Base-by-base conservation (phyloP, 35 echinoderm and acorn worm species). In the Acanthaster planci region DNA sequence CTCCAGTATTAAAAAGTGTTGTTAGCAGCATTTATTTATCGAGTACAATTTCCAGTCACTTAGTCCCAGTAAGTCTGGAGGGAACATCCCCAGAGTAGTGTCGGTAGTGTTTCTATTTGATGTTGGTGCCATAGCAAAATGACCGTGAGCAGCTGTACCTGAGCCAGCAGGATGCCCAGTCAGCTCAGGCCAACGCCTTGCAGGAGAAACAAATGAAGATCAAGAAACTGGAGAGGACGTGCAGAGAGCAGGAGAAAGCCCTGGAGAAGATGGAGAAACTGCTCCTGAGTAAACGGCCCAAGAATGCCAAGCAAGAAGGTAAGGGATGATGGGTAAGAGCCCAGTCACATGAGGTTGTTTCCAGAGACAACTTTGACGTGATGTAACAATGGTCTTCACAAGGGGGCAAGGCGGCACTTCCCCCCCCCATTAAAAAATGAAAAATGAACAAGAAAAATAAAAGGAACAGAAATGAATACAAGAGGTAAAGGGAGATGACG, bases 201-300 rank as follows among this genome's bases (percentile, higher is more conserved):
- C 64, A 87, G 54, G 85, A 95, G 53, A 87, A 87, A 51, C 85
- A 91, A 19, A 79, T 80, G 8, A 95, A 95, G 67, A 87, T 95
- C 51, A 91, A 91, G 85, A 95, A 91, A 56, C 88, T 95, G 38
- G 93, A 95, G 75, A 87, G 59, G 57, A 91, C 93, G 23, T 95
- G 93, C 34, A 51, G 84, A 16, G 84, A 91, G 51, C 93, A 95
- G 51, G 93, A 95, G 55, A 91, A 80, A 55, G 93, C 93, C 0
- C 80, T 95, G 34, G 88, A 91, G 54, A 95, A 95, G 93, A 95
- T 95, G 93, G 93, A 95, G 37, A 91, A 81, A 39, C 56, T 90
- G 40, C 38, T 95, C 8, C 87, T 82, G 58, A 57, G 64, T 16
- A 90, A 81, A 67, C 54, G 38, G 77, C 29, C 80, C 51, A 90